These are phyloP conservation scores for Gastrophysa polygoni DNA, from an alignment of 2,888 invertebrate genomes.

Conservation along the genomic window DNA sequence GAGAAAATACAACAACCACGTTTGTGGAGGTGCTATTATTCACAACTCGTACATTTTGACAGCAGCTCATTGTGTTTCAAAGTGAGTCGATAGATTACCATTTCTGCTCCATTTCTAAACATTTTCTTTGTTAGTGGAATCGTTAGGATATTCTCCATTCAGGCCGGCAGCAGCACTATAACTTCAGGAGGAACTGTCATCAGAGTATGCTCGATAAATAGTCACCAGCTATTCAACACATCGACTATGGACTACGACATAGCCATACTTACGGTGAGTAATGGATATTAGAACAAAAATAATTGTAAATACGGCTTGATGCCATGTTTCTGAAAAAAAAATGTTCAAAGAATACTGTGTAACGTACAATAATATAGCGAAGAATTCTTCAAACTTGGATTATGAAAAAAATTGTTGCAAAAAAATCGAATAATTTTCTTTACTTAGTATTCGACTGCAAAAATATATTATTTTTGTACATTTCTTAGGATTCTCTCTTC, in stretches of 20 bases:
- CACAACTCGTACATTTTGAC: conserved; percentile 35
- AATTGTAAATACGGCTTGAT: no score
- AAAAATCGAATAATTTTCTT: no score
- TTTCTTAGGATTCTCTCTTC: no score
- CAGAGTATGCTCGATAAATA: conserved; percentile 16
- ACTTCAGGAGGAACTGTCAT: conserved; percentile 16
- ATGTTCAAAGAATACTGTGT: no score
- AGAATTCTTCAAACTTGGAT: no score
- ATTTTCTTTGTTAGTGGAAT: conserved; percentile 28
- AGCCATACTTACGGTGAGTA: conserved; percentile 29
- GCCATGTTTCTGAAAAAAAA: no score
- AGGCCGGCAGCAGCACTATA: conserved; percentile 26
- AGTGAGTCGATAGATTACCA: conserved; percentile 32
- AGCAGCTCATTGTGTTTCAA: conserved; percentile 38
- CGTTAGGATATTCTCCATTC: conserved; percentile 16
- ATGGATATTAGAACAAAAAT: neutral
- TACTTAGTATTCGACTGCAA: no score
- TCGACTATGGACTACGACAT: conserved; percentile 33
- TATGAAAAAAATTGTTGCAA: no score
- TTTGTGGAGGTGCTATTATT: conserved; percentile 40
- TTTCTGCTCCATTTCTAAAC: no score
- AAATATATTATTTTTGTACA: no score
- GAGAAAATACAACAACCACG: conserved; percentile 18
- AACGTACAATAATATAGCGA: no score
- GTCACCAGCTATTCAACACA: conserved; percentile 20